Evolutionary conservation across 2,888 invertebrate species (phyloP).

Genomic region (Boloria euphrosyne): DNA sequence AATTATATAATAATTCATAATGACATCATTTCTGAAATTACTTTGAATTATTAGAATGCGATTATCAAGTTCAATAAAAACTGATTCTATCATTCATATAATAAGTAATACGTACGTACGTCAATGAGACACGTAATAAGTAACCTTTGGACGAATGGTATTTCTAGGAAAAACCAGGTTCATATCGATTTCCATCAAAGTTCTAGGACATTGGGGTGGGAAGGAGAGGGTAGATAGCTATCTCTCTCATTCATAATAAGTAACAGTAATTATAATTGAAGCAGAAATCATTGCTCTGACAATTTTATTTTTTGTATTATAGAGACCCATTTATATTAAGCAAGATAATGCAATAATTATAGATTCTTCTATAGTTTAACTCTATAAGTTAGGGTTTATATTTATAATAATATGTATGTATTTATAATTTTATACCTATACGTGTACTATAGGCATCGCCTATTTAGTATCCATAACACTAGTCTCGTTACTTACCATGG

Average conservation of each 20-base stretch:
- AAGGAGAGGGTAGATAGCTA: constrained; percentile 5
- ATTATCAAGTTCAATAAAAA: constrained; percentile 8
- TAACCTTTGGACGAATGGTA: constrained; percentile 13
- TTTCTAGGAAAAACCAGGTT: constrained; percentile 26
- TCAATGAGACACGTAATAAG: constrained; percentile 2
- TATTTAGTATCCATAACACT: too few relatives aligned
- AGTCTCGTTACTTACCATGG: too few relatives aligned
- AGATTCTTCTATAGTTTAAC: too few relatives aligned
- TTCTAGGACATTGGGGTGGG: constrained; percentile 13
- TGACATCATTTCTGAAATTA: neutral
- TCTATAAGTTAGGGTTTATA: too few relatives aligned
- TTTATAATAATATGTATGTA: too few relatives aligned
- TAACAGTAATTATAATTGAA: too few relatives aligned
- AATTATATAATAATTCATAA: neutral
- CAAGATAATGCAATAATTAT: too few relatives aligned
- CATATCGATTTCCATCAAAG: constrained; percentile 22
- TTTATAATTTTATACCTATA: too few relatives aligned
- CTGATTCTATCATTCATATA: neutral
- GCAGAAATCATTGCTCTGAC: too few relatives aligned
- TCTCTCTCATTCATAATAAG: neutral
- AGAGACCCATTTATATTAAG: too few relatives aligned
- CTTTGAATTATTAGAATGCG: constrained; percentile 1
- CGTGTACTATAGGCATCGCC: too few relatives aligned
- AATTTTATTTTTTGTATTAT: too few relatives aligned
- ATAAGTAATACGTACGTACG: neutral